These are phyloP conservation scores for Chloropsis cyanopogon DNA, from an alignment of 2,113 vertebrate species.

Conservation along the genomic window DNA sequence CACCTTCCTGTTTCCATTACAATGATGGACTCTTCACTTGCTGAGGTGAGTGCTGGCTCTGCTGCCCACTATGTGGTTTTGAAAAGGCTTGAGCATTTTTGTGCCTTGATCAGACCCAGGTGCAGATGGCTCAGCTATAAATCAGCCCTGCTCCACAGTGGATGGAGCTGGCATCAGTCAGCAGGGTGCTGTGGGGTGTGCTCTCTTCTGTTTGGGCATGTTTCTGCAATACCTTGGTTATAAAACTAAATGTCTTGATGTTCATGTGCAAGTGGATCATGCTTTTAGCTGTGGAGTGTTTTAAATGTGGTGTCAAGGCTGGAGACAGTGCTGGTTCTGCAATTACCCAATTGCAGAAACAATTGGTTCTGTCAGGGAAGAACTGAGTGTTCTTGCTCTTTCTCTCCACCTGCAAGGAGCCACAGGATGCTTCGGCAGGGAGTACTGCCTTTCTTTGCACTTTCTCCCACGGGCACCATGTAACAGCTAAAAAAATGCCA, in stretches of 20 bases:
- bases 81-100: not conserved
- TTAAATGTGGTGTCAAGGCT: not conserved
- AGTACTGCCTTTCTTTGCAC: not conserved
- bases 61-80: not conserved
- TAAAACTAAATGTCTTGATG: not conserved
- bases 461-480: not conserved
- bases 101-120: not conserved
- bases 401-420: not conserved
- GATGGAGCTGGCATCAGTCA: not conserved
- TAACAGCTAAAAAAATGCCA: not conserved
- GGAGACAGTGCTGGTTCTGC: not conserved
- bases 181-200: not conserved
- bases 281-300: not conserved
- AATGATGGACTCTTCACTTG: conserved; percentile 53
- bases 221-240: not conserved
- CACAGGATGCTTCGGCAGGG: not conserved
- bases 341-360: not conserved
- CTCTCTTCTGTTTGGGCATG: not conserved
- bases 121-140: not conserved
- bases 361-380: not conserved
- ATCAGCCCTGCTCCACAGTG: not conserved
- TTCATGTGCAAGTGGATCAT: not conserved
- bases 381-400: not conserved
- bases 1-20: conserved; percentile 20
- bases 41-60: conserved; percentile 76